Evolutionary conservation across 2,113 vertebrate genomes (phyloP), one percentile per base, ranked within the genome.

Genomic region (Callipepla californica): DNA sequence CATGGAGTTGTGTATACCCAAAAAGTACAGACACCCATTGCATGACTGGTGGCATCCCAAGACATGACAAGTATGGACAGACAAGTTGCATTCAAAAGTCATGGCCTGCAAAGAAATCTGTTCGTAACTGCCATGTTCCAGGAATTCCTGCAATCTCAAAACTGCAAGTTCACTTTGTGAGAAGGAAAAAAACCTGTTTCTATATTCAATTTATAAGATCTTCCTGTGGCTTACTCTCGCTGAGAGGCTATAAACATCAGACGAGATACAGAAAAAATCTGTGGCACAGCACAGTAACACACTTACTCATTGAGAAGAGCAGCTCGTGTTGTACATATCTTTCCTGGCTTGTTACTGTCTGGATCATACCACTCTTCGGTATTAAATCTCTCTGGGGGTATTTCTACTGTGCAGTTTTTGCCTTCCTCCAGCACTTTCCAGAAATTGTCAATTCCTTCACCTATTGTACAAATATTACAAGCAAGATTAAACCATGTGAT

Each of bases 401-500:
- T 98, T 90, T 98, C 97, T 38, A 86, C 76, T 1, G 94, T 97
- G 88, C 98, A 98, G 88, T 98, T 99, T 96, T 63, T 98, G 50
- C 98, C 98, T 78, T 98, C 97, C 63, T 97, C 84, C 78, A 99
- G 93, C 78, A 99, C 97, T n/a, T 74, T 96, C 98, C 98, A 99
- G 95, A 99, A 99, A 79, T 92, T 97, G 9, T 99, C 98, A 92
- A 98, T 79, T 44, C 98, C 98, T 79, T 99, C 98, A 85, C 98
- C 98, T 98, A 77, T 95, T 58, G 59, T 25, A 91, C 38, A 76
- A 51, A 89, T 40, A 36, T 57, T 80, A 85, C 9, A 9, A 90
- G n/a, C 30, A 1, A 51, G 9, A 80, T 87, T 73, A 76, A 88
- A 21, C 53, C 4, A 32, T 25, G 26, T 2, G 0, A 28, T 72